Evolutionary conservation across 2,888 invertebrate species (phyloP), one percentile per base, ranked within the genome.

Genomic region (Eretmocerus hayati): DNA sequence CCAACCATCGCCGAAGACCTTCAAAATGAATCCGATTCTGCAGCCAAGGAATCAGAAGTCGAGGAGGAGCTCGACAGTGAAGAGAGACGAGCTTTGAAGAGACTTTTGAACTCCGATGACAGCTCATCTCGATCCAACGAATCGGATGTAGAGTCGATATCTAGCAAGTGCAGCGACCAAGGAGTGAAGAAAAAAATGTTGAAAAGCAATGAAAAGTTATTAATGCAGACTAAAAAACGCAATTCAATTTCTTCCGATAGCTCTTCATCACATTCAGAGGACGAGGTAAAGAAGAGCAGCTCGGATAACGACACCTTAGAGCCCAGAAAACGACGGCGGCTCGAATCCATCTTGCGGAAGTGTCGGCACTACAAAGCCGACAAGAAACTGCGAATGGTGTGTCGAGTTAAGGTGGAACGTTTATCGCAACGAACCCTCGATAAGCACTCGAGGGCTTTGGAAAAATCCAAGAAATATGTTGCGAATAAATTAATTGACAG

Each of bases 401-500:
- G 61, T 43, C 16, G 45, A 8, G 62, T 70, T 42, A 40, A 40
- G 9, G 20, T 70, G 38, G 44, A 58, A 35, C 56, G 56, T 59
- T 57, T 71, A 16, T 39, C 56, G 0, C 23, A 58, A 33, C 57
- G 48, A n/a, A 45, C 56, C 30, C 59, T 70, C 18, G 32, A 49
- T 8, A 58, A 57, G 23, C 49, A 67, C 48, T 48, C 57, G 4
- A 52, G 50, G 32, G 63, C 64, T 9, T 57, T 71, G 53, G 46
- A 56, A 44, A 59, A 58, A 41, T 70, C 70, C n/a, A 63, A 53
- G 50, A 53, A 59, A 50, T 59, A 61, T 55, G 48, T 67, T 56
- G 66, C 64, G 33, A 48, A 53, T 46, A 66, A 61, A 57, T 41
- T 55, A 48, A 47, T 69, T 5, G 53, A 61, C 60, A 70, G 69